Conservation (phyloP, 2,888 invertebrate species). For the Monoplex corrugatus region DNA sequence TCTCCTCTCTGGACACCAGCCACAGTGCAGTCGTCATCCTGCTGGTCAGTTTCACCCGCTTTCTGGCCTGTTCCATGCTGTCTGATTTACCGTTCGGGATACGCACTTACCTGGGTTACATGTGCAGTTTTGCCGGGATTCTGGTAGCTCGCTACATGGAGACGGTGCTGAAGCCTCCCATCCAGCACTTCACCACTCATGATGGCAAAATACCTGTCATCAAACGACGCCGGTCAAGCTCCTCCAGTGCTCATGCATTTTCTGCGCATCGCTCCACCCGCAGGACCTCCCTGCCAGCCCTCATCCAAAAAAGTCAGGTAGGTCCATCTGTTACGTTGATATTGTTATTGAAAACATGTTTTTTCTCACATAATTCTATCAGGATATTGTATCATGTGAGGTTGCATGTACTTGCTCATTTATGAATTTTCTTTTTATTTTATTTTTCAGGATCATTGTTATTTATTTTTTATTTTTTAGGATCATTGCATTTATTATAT, state of each 20-base stretch:
- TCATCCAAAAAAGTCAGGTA: slow-evolving; percentile 79
- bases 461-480: too few relatives aligned
- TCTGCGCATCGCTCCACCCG: slow-evolving; percentile 76
- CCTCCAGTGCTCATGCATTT: slow-evolving; percentile 75
- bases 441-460: too few relatives aligned
- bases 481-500: too few relatives aligned
- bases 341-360: too few relatives aligned
- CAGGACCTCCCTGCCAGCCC: slow-evolving; percentile 80
- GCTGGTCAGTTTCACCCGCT: slow-evolving; percentile 77
- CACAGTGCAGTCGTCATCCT: slow-evolving; percentile 77
- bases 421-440: too few relatives aligned
- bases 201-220: slow-evolving; percentile 80
- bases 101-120: slow-evolving; percentile 78
- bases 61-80: slow-evolving; percentile 77
- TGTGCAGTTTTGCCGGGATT: slow-evolving; percentile 78
- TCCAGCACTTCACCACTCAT: slow-evolving; percentile 75
- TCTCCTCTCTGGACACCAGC: slow-evolving; percentile 77
- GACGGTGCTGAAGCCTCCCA: slow-evolving; percentile 75
- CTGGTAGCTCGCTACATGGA: slow-evolving; percentile 81
- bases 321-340: slow-evolving; percentile 38
- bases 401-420: too few relatives aligned
- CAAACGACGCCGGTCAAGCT: slow-evolving; percentile 78
- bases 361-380: too few relatives aligned
- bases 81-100: slow-evolving; percentile 73
- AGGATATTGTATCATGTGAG: too few relatives aligned